Conservation (phyloP, 2,797 vertebrate genomes). For the Hyperoplus lanceolatus region DNA sequence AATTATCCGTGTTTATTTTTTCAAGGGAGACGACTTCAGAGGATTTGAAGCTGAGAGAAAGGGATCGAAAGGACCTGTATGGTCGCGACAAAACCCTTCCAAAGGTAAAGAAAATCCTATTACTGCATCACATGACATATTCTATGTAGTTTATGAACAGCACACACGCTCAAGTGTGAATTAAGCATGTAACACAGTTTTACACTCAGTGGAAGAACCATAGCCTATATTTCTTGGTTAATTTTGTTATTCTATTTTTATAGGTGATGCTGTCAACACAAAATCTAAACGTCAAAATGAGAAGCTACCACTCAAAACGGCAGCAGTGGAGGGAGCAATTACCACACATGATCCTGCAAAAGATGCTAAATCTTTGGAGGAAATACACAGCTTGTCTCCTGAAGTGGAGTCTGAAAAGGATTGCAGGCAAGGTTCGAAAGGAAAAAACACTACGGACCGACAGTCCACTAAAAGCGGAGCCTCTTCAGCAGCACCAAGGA, state of each 20-base stretch:
- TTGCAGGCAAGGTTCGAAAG: slow-evolving; percentile 76
- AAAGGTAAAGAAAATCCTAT: slow-evolving; percentile 83
- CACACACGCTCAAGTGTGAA: background rate
- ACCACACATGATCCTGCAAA: slow-evolving; percentile 67
- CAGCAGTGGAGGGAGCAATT: slow-evolving; percentile 78
- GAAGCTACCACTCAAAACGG: slow-evolving; percentile 75
- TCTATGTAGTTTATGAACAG: background rate
- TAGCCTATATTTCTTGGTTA: slow-evolving; percentile 9
- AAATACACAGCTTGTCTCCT: slow-evolving; percentile 68
- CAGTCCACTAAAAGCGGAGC: slow-evolving; percentile 73
- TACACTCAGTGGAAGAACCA: background rate
- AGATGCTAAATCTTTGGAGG: slow-evolving; percentile 76
- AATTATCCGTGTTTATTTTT: slow-evolving; percentile 64
- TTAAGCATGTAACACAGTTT: background rate
- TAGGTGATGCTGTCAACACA: slow-evolving; percentile 77
- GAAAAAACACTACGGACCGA: slow-evolving; percentile 77
- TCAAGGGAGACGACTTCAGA: slow-evolving; percentile 89
- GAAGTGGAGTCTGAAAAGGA: slow-evolving; percentile 77
- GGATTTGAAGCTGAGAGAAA: slow-evolving; percentile 90
- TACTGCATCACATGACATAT: background rate
- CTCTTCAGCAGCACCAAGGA: slow-evolving; percentile 79
- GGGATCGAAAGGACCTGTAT: slow-evolving; percentile 80
- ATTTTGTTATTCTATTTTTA: slow-evolving; percentile 42
- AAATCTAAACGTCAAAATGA: slow-evolving; percentile 81
- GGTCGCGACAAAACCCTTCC: slow-evolving; percentile 84